Conservation (phyloP, 2,888 invertebrate genomes). For the Troglohyphantes excavatus region DNA sequence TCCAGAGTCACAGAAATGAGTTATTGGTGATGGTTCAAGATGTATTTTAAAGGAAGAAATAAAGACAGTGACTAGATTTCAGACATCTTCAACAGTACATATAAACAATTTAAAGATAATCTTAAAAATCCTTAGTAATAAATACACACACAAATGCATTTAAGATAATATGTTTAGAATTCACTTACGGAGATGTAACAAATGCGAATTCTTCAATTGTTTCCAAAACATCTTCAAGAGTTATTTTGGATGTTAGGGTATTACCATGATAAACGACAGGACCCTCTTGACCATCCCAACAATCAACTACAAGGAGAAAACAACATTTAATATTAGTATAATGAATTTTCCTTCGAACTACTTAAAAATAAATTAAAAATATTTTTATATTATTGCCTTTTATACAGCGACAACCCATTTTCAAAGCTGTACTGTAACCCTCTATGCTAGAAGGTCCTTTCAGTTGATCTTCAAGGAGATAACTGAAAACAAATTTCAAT, state of each 20-base stretch:
- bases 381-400: slow-evolving; percentile 81
- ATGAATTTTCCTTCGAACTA: no score
- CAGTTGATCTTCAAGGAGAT: slow-evolving; percentile 84
- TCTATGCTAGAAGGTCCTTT: slow-evolving; percentile 84
- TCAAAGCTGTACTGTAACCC: slow-evolving; percentile 84
- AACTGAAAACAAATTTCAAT: slow-evolving; percentile 81
- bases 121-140: no score
- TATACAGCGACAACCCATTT: slow-evolving; percentile 84
- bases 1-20: no score
- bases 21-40: no score
- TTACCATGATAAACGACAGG: slow-evolving; percentile 85
- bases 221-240: slow-evolving; percentile 81
- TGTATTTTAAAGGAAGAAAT: no score
- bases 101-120: no score
- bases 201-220: slow-evolving; percentile 84
- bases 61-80: no score
- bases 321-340: no score
- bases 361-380: background rate
- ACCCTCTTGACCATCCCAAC: slow-evolving; percentile 84
- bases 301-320: slow-evolving; percentile 84
- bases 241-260: slow-evolving; percentile 84
- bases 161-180: background rate
- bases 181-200: slow-evolving; percentile 80
- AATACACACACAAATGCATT: no score
- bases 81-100: no score